Evolutionary conservation across 2,113 vertebrate species (phyloP), one percentile per base, ranked within the genome.

Genomic region (Lipophrys pholis): DNA sequence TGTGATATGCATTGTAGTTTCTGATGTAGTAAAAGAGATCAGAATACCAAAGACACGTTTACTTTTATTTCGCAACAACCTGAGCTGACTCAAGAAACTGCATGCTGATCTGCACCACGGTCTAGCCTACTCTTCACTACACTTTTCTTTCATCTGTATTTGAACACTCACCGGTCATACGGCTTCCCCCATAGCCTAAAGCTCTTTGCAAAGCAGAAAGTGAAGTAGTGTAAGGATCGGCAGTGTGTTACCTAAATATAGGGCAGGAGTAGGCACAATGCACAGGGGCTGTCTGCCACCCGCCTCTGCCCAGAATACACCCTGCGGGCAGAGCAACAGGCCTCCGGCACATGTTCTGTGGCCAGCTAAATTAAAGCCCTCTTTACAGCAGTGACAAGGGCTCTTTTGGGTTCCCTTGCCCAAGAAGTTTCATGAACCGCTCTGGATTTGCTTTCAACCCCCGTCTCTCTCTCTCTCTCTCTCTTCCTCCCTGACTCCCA

Each of bases 321-420:
- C 91, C 92, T 94, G 93, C 83, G 93, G 91, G 84, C 90, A 82
- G 84, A 84, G 78, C 72, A 80, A 87, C 89, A 85, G 88, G 89
- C 90, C 89, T 91, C 86, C 87, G 86, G 92, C 89, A 85, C 90
- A 80, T 89, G 88, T 91, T 94, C 91, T 94, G 92, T 80, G 94
- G 92, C 89, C 87, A 80, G 85, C 86, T 74, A 91, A 91, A 94
- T 94, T 94, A 94, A 94, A 94, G 94, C 89, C 91, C 45, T 91
- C 83, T 90, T 92, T 93, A 89, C 94, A 90, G 83, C 36, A 75
- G 78, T 94, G 93, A 95, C 94, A 92, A 72, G 85, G 90, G 86
- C 90, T 91, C 87, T 91, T 93, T 80, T 88, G 85, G 91, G 73
- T 80, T 91, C 63, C 73, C 82, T 84, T 74, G 65, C 90, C 92